These are phyloP conservation scores for Drosophila subquinaria DNA, from an alignment of 2,888 invertebrate species.

Conservation along the genomic window DNA sequence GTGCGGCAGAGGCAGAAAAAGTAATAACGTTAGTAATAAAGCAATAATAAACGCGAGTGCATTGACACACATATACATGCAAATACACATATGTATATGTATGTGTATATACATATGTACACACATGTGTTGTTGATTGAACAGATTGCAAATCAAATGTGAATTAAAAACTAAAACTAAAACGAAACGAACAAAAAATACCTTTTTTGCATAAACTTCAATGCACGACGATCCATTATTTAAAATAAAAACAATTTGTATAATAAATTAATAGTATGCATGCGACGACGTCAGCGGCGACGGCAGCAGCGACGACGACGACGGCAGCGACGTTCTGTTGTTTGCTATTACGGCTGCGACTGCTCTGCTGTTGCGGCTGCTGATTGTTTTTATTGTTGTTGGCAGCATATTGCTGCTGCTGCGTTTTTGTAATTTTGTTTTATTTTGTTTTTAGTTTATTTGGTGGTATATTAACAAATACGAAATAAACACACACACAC, in stretches of 20 bases:
- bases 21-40: conserved; percentile 53
- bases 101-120: conserved; percentile 10
- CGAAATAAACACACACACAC: conserved; percentile 50
- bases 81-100: conserved; percentile 6
- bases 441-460: conserved; percentile 18
- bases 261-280: conserved; percentile 85
- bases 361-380: conserved; percentile 43
- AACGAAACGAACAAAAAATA: conserved; percentile 86
- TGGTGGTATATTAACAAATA: conserved; percentile 52
- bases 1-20: conserved; percentile 15
- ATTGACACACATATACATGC: conserved; percentile 57
- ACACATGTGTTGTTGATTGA: conserved; percentile 9
- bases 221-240: conserved; percentile 93
- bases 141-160: conserved; percentile 42
- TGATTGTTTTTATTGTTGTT: conserved; percentile 66
- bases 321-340: conserved; percentile 50
- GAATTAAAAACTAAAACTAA: conserved; percentile 47
- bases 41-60: conserved; percentile 59
- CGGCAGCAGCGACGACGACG: conserved; percentile 43
- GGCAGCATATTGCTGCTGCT: conserved; percentile 69
- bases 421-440: conserved; percentile 28
- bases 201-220: conserved; percentile 93
- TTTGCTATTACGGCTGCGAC: conserved; percentile 46
- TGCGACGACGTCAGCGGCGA: conserved; percentile 72
- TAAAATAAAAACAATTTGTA: conserved; percentile 85